Percentiles rank a stretch among this genome's conserved stretches.
Evolutionary conservation across 2,888 invertebrate species (phyloP).

Genomic region (Hylaea fasciaria): DNA sequence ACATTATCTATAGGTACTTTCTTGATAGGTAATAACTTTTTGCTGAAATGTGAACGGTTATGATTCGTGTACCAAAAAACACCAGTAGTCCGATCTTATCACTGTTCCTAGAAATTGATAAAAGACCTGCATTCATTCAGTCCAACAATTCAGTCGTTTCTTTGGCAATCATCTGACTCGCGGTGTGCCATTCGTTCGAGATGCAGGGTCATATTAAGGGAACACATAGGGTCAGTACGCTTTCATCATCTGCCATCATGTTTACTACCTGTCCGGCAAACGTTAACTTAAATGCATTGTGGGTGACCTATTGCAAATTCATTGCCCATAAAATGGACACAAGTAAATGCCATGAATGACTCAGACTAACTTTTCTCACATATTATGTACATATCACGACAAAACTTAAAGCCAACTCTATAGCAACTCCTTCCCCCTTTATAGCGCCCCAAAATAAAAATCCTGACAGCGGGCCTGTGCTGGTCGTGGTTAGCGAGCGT

Average conservation of each 20-base stretch:
- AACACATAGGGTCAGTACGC: not conserved
- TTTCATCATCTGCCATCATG: not conserved
- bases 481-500: conserved; percentile 38
- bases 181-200: conserved; percentile 19
- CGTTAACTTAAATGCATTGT: not conserved
- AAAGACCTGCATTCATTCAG: conserved; percentile 20
- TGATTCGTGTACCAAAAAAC: conserved; percentile 15
- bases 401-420: too few species aligned
- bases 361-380: too few species aligned
- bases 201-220: conserved; percentile 3
- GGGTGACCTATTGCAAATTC: not conserved
- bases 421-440: too few species aligned
- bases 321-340: too few species aligned
- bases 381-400: too few species aligned
- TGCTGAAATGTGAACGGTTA: conserved; percentile 1
- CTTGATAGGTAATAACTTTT: conserved; percentile 1
- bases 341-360: too few species aligned
- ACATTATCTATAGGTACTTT: conserved; percentile 1
- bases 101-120: conserved; percentile 27
- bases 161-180: conserved; percentile 23
- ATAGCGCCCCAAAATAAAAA: not conserved
- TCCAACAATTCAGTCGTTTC: conserved; percentile 27
- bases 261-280: not conserved
- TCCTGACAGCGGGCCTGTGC: conserved; percentile 19
- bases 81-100: conserved; percentile 25